These are phyloP conservation scores for Prionace glauca DNA, from an alignment of 2,797 vertebrate genomes.

Conservation along the genomic window DNA sequence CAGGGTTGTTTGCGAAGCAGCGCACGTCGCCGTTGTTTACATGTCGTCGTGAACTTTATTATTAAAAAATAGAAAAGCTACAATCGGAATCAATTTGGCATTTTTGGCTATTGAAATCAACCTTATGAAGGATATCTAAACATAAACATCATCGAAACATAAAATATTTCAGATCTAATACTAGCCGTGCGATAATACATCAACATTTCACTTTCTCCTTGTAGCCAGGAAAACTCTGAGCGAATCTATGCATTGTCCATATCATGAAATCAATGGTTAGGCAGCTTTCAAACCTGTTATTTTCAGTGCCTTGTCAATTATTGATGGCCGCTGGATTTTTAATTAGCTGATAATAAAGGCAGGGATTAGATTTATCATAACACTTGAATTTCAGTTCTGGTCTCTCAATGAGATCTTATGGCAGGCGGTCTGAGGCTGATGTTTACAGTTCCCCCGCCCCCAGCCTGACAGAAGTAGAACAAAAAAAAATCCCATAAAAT, in stretches of 20 bases:
- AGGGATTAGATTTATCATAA: constrained; percentile 4
- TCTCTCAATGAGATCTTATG: neutral
- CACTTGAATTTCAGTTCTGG: neutral
- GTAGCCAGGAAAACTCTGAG: neutral
- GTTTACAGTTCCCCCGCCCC: neutral
- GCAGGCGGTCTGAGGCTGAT: too few species aligned
- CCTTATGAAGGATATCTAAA: neutral
- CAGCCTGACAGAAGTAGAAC: neutral
- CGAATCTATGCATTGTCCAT: neutral
- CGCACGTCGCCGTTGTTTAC: neutral
- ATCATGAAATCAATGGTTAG: neutral
- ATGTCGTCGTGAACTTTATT: neutral
- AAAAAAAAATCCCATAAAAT: neutral
- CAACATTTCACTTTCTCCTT: constrained; percentile 5
- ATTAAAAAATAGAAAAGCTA: neutral
- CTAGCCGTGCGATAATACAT: too few species aligned
- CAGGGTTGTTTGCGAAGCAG: neutral
- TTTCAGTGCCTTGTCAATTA: neutral
- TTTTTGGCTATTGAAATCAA: neutral
- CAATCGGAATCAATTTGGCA: neutral
- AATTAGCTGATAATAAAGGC: constrained; percentile 26
- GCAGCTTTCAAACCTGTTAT: neutral
- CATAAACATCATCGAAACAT: neutral
- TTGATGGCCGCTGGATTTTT: constrained; percentile 13
- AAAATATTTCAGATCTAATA: neutral